Evolutionary conservation across 2,113 vertebrate species (phyloP).

Genomic region (Chamaetylas fuelleborni): DNA sequence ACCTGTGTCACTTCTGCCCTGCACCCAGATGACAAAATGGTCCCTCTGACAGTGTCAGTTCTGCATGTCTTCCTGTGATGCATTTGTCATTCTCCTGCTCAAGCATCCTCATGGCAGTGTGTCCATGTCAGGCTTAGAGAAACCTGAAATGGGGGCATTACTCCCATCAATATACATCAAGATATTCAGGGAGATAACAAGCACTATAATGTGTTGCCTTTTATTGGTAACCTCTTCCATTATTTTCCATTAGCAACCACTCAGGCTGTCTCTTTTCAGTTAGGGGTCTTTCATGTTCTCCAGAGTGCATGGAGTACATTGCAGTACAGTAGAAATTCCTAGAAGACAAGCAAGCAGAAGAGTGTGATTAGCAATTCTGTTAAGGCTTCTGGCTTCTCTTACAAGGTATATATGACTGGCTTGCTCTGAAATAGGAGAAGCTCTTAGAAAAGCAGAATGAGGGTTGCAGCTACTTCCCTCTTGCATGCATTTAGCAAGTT

Average conservation of each 20-base stretch:
- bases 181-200: background rate
- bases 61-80: accelerated
- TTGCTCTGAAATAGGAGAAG: background rate
- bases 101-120: background rate
- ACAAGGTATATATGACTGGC: background rate
- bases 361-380: background rate
- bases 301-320: background rate
- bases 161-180: background rate
- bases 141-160: background rate
- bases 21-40: background rate
- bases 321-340: background rate
- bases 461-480: background rate
- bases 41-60: background rate
- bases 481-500: background rate
- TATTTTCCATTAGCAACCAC: background rate
- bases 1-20: background rate
- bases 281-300: background rate
- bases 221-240: background rate
- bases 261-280: background rate
- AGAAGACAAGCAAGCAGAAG: background rate
- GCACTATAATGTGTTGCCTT: background rate
- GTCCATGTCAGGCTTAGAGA: background rate
- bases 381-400: background rate
- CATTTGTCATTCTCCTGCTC: background rate
- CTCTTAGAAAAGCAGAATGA: background rate